Evolutionary conservation across 1,140 invertebrate species (phyloP).

Genomic region (Sitobion miscanthi): DNA sequence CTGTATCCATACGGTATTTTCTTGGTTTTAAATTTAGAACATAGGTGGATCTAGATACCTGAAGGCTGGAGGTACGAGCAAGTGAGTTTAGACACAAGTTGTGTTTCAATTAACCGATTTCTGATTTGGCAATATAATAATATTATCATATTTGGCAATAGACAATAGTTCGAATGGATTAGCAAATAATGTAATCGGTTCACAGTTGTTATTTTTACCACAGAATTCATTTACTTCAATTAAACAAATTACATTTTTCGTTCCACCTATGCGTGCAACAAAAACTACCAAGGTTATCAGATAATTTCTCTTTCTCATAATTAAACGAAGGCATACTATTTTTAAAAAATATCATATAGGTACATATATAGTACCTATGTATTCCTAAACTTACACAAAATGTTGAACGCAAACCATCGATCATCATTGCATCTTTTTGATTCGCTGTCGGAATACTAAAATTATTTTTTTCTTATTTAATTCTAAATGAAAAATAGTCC

Average conservation of each 20-base stretch:
- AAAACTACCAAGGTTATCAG: background rate
- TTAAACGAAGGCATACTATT: background rate
- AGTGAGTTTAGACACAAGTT: background rate
- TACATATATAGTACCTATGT: too few species aligned
- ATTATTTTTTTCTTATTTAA: too few species aligned
- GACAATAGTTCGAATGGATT: background rate
- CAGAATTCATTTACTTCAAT: conserved; percentile 3
- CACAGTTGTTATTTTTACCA: conserved; percentile 3
- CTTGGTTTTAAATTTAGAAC: background rate
- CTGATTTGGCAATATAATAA: background rate
- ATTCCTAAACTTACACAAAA: too few species aligned
- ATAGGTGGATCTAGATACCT: background rate
- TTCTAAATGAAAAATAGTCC: too few species aligned
- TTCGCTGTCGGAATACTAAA: too few species aligned
- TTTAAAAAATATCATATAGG: background rate
- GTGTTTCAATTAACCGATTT: background rate
- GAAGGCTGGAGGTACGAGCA: background rate
- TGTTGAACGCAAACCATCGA: too few species aligned
- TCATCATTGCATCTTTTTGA: too few species aligned
- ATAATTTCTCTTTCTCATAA: conserved; percentile 22
- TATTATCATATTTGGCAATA: background rate
- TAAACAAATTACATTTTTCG: background rate
- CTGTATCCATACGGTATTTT: too few species aligned
- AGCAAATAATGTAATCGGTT: background rate
- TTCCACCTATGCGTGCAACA: background rate